Evolutionary conservation across 2,113 vertebrate genomes (phyloP), one percentile per base, ranked within the genome.

Genomic region (Halcyon malimbica): DNA sequence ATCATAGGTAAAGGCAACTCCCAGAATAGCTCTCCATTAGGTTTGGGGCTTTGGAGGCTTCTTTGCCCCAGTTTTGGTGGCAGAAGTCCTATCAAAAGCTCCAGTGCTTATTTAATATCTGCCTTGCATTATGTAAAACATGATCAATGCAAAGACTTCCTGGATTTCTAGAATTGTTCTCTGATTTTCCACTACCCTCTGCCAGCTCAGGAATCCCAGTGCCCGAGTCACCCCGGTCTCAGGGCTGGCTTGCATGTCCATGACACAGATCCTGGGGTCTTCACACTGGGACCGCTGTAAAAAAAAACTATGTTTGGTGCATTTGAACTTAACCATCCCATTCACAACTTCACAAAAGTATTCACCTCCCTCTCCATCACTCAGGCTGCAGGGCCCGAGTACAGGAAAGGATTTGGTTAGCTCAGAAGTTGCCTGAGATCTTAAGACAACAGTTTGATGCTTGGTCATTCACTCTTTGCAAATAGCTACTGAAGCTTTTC

Each of bases 221-320:
- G 37, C 23, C 60, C 1, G 24, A 33, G 35, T 2, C 16, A 71
- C 19, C 12, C 16, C n/a, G n/a, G 39, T 10, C 13, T 8, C 50
- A 60, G 1, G 2, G 17, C 9, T 20, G 9, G 37, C 14, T 74
- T 42, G 10, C 13, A 62, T 7, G 1, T n/a, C n/a, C 11, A 0
- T 33, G 23, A 50, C 2, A 3, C 39, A 70, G 33, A 25, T 37
- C 26, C n/a, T 1, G 1, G 9, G 19, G 19, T 67, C 50, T 76
- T 60, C 39, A 31, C 9, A 26, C 18, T 18, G 83, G 63, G 28
- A 48, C 20, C 0, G 5, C 54, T 5, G 1, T 31, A 25, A 48
- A 74, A 83, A 77, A 41, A 56, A 33, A 13, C 44, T 28, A 8
- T 0, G 9, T 35, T 78, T 26, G 31, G 35, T 20, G 20, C 50